Percentiles rank a stretch among this genome's conserved stretches.
Conservation (phyloP, 1,140 invertebrate genomes). For the Phenacoccus solenopsis region DNA sequence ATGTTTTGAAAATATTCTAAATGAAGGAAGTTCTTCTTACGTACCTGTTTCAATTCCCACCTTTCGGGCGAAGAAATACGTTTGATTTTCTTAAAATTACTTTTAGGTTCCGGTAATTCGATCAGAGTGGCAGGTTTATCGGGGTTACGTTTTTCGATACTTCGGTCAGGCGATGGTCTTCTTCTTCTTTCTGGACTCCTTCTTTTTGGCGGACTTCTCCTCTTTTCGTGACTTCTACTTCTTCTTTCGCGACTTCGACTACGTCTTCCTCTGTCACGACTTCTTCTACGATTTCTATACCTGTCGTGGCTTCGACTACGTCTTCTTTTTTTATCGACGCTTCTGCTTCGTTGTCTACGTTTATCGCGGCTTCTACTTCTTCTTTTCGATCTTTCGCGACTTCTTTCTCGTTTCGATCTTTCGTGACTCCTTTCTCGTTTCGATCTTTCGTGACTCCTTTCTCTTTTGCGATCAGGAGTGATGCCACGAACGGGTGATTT, state of each 20-base stretch:
- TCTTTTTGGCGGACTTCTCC: not conserved
- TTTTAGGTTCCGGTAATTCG: conserved; percentile 55
- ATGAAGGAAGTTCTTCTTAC: not conserved
- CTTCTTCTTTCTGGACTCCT: not conserved
- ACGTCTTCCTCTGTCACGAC: conserved; percentile 27
- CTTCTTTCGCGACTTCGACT: not conserved
- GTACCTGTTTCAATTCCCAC: conserved; percentile 68
- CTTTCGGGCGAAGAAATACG: conserved; percentile 91
- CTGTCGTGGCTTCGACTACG: conserved; percentile 31
- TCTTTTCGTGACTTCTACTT: not conserved
- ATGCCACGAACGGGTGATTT: not conserved
- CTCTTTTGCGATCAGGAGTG: not conserved
- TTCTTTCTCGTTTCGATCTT: conserved; percentile 20
- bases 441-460: not conserved
- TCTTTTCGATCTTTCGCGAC: conserved; percentile 27
- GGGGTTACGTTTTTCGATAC: conserved; percentile 73
- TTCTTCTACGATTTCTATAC: conserved; percentile 30
- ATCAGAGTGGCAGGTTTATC: conserved; percentile 43
- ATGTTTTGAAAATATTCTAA: not conserved
- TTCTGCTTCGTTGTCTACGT: conserved; percentile 26
- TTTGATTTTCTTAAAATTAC: conserved; percentile 67
- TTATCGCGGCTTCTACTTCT: conserved; percentile 31
- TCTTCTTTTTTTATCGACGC: conserved; percentile 30
- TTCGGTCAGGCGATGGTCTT: conserved; percentile 36
- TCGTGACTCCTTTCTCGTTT: not conserved